phyloP scores from a whole-genome alignment of 2,113 vertebrate species.

The Lichenostomus cassidix region DNA sequence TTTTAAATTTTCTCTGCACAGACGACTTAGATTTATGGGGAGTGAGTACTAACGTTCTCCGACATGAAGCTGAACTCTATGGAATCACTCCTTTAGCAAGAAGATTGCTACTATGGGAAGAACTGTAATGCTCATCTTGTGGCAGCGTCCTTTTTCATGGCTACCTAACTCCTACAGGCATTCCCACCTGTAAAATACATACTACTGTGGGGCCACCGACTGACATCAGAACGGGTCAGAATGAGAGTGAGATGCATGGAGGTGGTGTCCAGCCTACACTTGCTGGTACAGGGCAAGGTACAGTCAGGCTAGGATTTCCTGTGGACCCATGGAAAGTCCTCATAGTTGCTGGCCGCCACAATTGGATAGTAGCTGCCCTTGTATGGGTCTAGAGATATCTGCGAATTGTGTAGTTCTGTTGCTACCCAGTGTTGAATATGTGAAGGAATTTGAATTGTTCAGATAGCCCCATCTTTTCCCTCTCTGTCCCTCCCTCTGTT shows the following conservation, averaged over 20 bases:
- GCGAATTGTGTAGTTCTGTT: too few relatives aligned
- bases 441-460: too few relatives aligned
- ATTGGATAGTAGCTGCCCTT: too few relatives aligned
- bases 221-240: slow-evolving; percentile 77
- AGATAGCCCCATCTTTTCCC: too few relatives aligned
- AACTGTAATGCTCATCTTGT: slow-evolving; percentile 94
- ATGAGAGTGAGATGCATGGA: slow-evolving; percentile 77
- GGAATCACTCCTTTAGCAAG: slow-evolving; percentile 95
- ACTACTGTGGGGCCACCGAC: slow-evolving; percentile 50
- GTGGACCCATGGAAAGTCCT: too few relatives aligned
- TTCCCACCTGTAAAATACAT: slow-evolving; percentile 84
- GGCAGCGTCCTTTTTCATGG: slow-evolving; percentile 98
- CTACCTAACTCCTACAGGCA: slow-evolving; percentile 93
- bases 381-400: too few relatives aligned
- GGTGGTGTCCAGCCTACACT: slow-evolving; percentile 76
- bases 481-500: too few relatives aligned
- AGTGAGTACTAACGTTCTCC: slow-evolving; percentile 92
- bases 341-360: too few relatives aligned
- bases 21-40: slow-evolving; percentile 97
- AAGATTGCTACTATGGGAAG: slow-evolving; percentile 92
- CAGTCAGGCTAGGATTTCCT: slow-evolving; percentile 73
- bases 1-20: slow-evolving; percentile 98
- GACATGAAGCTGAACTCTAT: slow-evolving; percentile 98
- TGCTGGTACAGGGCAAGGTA: slow-evolving; percentile 75
- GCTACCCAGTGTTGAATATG: too few relatives aligned